Evolutionary conservation across 2,888 invertebrate genomes (phyloP).

Genomic region (Meiosimyza platycephala): DNA sequence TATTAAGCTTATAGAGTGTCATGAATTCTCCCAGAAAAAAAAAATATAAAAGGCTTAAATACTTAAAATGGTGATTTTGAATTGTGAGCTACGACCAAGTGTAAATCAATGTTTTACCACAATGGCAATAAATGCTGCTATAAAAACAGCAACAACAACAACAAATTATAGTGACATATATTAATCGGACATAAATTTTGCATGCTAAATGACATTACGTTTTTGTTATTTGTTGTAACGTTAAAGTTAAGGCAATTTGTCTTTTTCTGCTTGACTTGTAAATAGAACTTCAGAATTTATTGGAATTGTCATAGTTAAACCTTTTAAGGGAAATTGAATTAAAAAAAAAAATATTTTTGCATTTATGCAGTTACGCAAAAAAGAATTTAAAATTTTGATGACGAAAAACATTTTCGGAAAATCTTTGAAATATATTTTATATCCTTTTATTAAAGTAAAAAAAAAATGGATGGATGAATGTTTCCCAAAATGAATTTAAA

Average conservation of each 20-base stretch:
- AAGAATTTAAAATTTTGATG: too few relatives aligned
- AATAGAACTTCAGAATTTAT: neutral
- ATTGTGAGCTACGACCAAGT: slow-evolving; percentile 13
- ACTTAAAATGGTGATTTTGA: neutral
- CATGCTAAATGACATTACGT: slow-evolving; percentile 14
- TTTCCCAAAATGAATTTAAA: too few relatives aligned
- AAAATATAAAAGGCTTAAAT: too few relatives aligned
- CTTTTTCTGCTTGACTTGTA: slow-evolving; percentile 9
- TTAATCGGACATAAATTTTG: slow-evolving; percentile 33
- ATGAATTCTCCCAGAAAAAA: too few relatives aligned
- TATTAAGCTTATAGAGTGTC: too few relatives aligned
- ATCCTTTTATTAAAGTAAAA: too few relatives aligned
- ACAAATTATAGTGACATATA: slow-evolving; percentile 33
- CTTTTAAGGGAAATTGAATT: neutral
- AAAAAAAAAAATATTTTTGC: neutral
- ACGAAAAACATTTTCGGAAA: too few relatives aligned
- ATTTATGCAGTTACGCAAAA: too few relatives aligned
- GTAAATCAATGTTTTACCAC: slow-evolving; percentile 32
- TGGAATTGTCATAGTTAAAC: neutral
- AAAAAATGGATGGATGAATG: too few relatives aligned
- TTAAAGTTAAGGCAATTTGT: slow-evolving; percentile 11
- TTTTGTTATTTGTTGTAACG: neutral
- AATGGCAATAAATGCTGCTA: neutral
- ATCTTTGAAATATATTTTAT: too few relatives aligned
- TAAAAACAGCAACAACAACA: slow-evolving; percentile 10